A percentile compares a stretch with the other conserved stretches of the same genome.
These are phyloP conservation scores for Gopherus flavomarginatus DNA, from an alignment of 2,113 vertebrate genomes.

Conservation along the genomic window DNA sequence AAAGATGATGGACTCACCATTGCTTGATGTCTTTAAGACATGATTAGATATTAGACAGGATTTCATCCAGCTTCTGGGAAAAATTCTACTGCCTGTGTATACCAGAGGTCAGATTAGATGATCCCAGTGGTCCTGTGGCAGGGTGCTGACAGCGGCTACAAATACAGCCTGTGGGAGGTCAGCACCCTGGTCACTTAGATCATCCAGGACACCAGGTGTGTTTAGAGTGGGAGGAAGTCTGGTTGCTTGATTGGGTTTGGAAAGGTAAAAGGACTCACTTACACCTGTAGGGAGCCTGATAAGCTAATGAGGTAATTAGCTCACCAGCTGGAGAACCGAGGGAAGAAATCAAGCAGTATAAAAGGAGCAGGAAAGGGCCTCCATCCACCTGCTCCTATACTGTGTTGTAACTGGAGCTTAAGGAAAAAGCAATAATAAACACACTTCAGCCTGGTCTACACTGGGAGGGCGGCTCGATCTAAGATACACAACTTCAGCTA, in stretches of 20 bases:
- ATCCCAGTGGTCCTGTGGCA: neutral
- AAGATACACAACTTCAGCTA: too few relatives aligned
- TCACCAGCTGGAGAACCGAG: neutral
- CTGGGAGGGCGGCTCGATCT: too few relatives aligned
- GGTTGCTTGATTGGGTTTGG: neutral
- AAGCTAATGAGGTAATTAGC: neutral
- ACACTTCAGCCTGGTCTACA: neutral
- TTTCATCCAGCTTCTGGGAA: too few relatives aligned
- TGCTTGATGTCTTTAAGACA: neutral
- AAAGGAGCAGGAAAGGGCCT: neutral
- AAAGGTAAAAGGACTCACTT: neutral
- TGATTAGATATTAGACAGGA: neutral
- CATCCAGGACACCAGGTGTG: neutral
- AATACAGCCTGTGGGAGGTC: neutral
- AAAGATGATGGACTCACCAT: neutral
- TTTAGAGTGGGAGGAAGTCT: neutral
- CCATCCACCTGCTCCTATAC: neutral
- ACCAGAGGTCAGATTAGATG: neutral
- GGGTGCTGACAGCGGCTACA: neutral
- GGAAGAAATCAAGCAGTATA: neutral
- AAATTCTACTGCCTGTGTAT: neutral
- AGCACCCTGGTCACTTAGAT: neutral
- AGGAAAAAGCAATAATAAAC: neutral
- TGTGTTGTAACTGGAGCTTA: neutral
- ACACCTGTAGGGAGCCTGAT: neutral